Conservation (phyloP, 2,113 vertebrate species). For the Elanoides forficatus region DNA sequence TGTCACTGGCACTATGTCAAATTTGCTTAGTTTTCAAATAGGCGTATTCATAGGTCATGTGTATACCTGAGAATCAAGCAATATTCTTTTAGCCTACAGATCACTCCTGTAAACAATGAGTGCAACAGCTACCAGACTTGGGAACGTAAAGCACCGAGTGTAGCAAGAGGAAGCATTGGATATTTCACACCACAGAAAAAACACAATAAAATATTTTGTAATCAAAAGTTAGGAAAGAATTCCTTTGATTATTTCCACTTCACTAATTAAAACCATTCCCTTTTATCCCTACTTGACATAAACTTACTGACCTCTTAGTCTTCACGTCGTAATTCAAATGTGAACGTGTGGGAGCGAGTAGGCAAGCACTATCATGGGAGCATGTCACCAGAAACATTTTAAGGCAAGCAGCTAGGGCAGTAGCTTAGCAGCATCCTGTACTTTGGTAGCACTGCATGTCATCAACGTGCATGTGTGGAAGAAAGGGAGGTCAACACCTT, state of each 20-base stretch:
- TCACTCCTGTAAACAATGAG: neutral
- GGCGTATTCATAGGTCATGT: rapidly evolving
- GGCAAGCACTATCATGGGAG: neutral
- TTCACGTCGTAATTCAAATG: neutral
- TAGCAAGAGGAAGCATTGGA: neutral
- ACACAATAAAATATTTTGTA: neutral
- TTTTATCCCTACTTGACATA: neutral
- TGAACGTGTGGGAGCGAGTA: neutral
- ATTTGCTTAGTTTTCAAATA: neutral
- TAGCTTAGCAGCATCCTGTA: neutral
- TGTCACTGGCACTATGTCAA: neutral
- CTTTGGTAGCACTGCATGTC: neutral
- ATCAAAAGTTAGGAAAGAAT: neutral
- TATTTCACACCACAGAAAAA: neutral
- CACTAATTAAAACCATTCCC: neutral
- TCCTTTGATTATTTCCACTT: neutral
- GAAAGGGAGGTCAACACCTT: neutral
- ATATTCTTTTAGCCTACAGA: neutral
- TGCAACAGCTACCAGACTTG: neutral
- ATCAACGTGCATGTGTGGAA: rapidly evolving
- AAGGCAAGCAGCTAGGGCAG: neutral
- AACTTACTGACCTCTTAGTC: neutral
- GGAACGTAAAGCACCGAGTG: neutral
- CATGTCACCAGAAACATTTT: neutral
- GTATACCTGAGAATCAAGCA: neutral